A percentile compares a stretch with the other conserved stretches of the same genome.
Conservation (phyloP, 2,888 invertebrate genomes). For the Acronicta leporina region DNA sequence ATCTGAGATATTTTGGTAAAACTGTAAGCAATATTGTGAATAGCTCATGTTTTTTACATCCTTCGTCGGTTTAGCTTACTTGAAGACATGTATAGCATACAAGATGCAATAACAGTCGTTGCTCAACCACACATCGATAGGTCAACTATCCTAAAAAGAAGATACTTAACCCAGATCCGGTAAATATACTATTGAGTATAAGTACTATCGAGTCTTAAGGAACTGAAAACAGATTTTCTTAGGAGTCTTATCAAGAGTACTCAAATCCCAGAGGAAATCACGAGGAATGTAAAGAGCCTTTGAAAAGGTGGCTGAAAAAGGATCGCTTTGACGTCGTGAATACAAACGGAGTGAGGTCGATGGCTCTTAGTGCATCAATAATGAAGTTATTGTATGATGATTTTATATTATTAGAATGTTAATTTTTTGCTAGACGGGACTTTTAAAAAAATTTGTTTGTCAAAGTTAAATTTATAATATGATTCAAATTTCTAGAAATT, state of each 20-base stretch:
- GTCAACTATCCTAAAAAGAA: constrained; percentile 1
- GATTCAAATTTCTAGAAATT: not conserved
- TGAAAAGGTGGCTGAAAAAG: constrained; percentile 53
- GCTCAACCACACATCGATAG: constrained; percentile 4
- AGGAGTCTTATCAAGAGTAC: constrained; percentile 42
- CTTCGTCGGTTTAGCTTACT: constrained; percentile 11
- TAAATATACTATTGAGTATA: constrained; percentile 9
- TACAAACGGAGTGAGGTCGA: constrained; percentile 50
- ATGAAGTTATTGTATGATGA: constrained; percentile 41
- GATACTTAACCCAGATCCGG: not conserved
- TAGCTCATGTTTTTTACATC: not conserved
- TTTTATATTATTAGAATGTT: constrained; percentile 13
- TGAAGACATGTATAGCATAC: constrained; percentile 19
- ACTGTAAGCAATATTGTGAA: not conserved
- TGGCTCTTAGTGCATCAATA: constrained; percentile 46
- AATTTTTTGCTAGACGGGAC: not conserved
- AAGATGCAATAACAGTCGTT: constrained; percentile 9
- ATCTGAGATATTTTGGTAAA: constrained; percentile 2
- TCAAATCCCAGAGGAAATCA: constrained; percentile 60
- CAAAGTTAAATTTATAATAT: not conserved
- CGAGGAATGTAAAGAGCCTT: constrained; percentile 50
- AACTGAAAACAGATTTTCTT: constrained; percentile 23
- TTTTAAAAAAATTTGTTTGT: constrained; percentile 5
- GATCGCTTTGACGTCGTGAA: constrained; percentile 54
- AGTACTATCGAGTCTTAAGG: constrained; percentile 25